Percentiles rank a stretch among this genome's conserved stretches.
Evolutionary conservation across 2,888 invertebrate species (phyloP).

Genomic region (Drosophila maculinotata): DNA sequence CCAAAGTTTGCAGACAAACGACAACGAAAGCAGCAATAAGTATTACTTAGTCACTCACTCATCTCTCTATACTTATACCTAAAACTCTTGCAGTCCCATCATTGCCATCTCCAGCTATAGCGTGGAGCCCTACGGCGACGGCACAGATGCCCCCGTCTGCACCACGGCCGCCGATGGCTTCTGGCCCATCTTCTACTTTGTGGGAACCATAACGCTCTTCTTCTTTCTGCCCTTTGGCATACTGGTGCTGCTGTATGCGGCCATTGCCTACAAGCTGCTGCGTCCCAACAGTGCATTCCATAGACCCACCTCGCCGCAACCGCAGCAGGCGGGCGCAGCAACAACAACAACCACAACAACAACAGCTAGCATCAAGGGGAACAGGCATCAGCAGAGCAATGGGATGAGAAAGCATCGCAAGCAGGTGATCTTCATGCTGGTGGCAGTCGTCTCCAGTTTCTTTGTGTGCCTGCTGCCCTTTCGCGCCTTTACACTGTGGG

Average conservation of each 20-base stretch:
- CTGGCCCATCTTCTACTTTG: slow-evolving; percentile 93
- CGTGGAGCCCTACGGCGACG: slow-evolving; percentile 90
- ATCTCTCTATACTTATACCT: slow-evolving; percentile 6
- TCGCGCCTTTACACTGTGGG: slow-evolving; percentile 94
- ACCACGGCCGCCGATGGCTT: slow-evolving; percentile 91
- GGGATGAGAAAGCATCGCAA: slow-evolving; percentile 90
- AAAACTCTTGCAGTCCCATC: slow-evolving; percentile 89
- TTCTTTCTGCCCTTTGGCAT: slow-evolving; percentile 93
- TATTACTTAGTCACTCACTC: slow-evolving; percentile 9
- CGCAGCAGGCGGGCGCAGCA: slow-evolving; percentile 35
- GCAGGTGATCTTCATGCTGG: slow-evolving; percentile 94
- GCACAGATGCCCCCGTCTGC: slow-evolving; percentile 90
- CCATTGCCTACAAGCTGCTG: slow-evolving; percentile 94
- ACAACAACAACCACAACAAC: slow-evolving; percentile 10
- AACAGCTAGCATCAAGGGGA: slow-evolving; percentile 57
- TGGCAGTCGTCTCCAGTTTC: slow-evolving; percentile 95
- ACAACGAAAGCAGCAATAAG: slow-evolving; percentile 24
- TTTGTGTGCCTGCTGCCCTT: slow-evolving; percentile 96
- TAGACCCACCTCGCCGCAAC: slow-evolving; percentile 71
- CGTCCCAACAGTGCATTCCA: slow-evolving; percentile 84
- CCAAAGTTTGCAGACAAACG: slow-evolving; percentile 68
- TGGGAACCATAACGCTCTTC: slow-evolving; percentile 92
- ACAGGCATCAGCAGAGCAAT: slow-evolving; percentile 83
- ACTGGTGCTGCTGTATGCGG: slow-evolving; percentile 92
- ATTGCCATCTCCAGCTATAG: slow-evolving; percentile 92